Evolutionary conservation across 2,113 vertebrate genomes (phyloP), one percentile per base, ranked within the genome.

Genomic region (Chionis minor): DNA sequence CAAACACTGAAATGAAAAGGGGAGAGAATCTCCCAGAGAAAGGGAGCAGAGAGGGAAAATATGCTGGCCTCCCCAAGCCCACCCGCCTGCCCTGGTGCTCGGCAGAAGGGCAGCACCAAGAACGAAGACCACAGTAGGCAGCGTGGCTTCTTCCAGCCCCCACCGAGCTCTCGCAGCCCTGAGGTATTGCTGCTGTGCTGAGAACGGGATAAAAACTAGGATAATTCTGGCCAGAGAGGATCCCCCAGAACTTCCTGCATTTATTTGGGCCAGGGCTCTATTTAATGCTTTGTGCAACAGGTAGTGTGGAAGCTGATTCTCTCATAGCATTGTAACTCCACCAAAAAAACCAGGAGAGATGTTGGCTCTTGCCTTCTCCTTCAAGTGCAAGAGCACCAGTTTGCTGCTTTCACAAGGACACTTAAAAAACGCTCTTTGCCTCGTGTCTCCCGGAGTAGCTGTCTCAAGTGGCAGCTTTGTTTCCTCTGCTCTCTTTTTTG

Each of bases 391-490:
- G 45, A 84, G 38, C 59, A 49, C 10, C 66, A 77, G 74, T 56
- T 80, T 40, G 27, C 75, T 86, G 30, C 54, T 88, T 65, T n/a
- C 72, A 69, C 44, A 51, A 70, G 59, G 47, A 56, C 54, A 56
- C 77, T 66, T 54, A 9, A 15, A 75, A 52, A 58, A 44, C 24
- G 79, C 79, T 90, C 62, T 73, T 77, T 86, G 81, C 62, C 66
- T 90, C 62, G 16, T 5, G 3, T 58, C 73, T 94, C 78, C 24
- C 52, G 47, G 74, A 74, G 66, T 66, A 62, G 73, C 90, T 77
- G 59, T 71, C 90, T 93, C 35, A 74, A 83, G 82, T 40, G 83
- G 82, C 93, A 92, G 87, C 74, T 94, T 85, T 82, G 40, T 74
- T 61, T 84, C 45, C 55, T n/a, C 75, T 44, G 22, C 93, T 94